Percentiles rank a stretch among this genome's conserved stretches.
Evolutionary conservation across 2,888 invertebrate genomes (phyloP).

Genomic region (Labia minor): DNA sequence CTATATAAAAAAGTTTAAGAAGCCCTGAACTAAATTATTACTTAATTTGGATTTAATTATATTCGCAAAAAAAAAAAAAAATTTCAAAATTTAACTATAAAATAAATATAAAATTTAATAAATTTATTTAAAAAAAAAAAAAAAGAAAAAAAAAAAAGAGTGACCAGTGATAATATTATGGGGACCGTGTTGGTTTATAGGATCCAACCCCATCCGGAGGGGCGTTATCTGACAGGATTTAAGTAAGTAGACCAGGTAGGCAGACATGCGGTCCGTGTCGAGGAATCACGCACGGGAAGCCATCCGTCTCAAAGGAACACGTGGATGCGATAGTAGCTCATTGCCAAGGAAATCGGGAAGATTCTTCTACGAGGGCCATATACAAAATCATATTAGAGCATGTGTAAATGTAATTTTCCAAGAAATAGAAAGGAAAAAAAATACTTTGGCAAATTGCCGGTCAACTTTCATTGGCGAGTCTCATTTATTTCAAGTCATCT

Average conservation of each 20-base stretch:
- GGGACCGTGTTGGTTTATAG: background rate
- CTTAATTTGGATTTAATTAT: too few species aligned
- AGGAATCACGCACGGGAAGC: constrained; percentile 1
- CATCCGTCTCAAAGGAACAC: background rate
- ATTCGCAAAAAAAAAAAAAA: background rate
- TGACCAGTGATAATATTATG: background rate
- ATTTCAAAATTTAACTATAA: background rate
- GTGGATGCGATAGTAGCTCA: background rate
- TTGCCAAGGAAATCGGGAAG: too few species aligned
- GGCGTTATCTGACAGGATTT: background rate
- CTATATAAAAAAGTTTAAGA: too few species aligned
- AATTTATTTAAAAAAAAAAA: background rate
- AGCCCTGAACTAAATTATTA: too few species aligned
- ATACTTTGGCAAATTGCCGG: too few species aligned
- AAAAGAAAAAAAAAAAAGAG: background rate
- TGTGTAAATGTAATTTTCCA: too few species aligned
- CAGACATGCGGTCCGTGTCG: background rate
- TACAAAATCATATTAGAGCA: too few species aligned
- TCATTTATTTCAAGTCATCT: too few species aligned
- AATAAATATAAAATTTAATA: background rate
- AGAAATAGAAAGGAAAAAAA: too few species aligned
- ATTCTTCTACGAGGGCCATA: too few species aligned
- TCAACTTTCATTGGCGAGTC: too few species aligned
- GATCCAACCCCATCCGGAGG: constrained; percentile 13
- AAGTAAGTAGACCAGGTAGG: constrained; percentile 3